Conservation (phyloP, 2,888 invertebrate genomes). For the Lycocerus yunnanus region DNA sequence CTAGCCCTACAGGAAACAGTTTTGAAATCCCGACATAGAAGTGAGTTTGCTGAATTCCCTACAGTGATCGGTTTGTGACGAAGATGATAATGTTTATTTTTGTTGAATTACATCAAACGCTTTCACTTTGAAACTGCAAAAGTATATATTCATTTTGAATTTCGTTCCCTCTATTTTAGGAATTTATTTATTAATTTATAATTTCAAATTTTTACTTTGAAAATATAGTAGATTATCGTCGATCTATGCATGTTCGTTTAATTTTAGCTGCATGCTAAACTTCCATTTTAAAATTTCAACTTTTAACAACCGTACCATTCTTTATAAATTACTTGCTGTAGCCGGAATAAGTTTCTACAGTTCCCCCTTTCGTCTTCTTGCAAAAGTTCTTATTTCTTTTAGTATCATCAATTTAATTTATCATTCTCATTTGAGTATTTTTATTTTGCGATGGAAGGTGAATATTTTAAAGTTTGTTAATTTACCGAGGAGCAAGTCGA, state of each 20-base stretch:
- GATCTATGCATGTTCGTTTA: neutral
- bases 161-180: neutral
- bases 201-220: neutral
- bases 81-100: constrained; percentile 13
- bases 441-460: neutral
- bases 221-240: neutral
- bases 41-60: constrained; percentile 17
- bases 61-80: constrained; percentile 13
- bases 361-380: neutral
- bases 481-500: neutral
- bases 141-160: neutral
- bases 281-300: neutral
- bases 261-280: neutral
- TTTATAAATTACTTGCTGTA: neutral
- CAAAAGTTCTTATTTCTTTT: neutral
- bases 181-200: neutral
- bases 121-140: neutral
- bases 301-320: neutral
- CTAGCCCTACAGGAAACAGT: constrained; percentile 26
- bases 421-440: neutral
- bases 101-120: neutral
- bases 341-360: neutral
- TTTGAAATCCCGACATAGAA: constrained; percentile 19
- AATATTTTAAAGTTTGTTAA: neutral
- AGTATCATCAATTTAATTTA: neutral